Evolutionary conservation across 30 jellyfish, hydroid and myxozoan species (phyloP).

Genomic region (Hydractinia echinata): DNA sequence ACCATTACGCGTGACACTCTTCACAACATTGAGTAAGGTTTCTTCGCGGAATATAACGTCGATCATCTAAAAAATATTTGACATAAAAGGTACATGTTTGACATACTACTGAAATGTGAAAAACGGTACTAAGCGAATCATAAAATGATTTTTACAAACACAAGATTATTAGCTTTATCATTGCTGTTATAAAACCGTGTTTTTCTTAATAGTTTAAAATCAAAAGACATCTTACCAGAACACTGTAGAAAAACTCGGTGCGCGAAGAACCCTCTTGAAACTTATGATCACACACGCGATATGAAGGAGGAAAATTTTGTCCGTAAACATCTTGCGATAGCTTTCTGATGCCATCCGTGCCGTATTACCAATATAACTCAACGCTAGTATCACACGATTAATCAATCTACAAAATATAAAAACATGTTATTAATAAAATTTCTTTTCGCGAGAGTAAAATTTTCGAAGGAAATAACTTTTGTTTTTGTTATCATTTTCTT

Average conservation of each 20-base stretch:
- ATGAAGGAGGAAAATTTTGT: constrained; percentile 52
- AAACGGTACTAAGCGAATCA: neutral
- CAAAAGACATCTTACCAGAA: constrained; percentile 55
- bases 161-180: neutral
- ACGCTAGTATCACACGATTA: constrained; percentile 62
- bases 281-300: constrained; percentile 57
- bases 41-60: constrained; percentile 86
- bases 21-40: constrained; percentile 81
- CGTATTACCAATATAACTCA: constrained; percentile 87
- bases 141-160: neutral
- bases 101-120: neutral
- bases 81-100: neutral
- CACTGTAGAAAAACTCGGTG: constrained; percentile 89
- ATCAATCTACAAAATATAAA: constrained; percentile 39
- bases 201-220: neutral
- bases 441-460: too few species aligned
- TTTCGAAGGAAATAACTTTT: too few species aligned
- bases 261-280: constrained; percentile 75
- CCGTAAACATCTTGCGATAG: constrained; percentile 41
- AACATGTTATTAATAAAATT: neutral
- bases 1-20: constrained; percentile 96
- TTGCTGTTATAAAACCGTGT: neutral
- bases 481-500: neutral
- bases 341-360: constrained; percentile 45
- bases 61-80: constrained; percentile 48